Evolutionary conservation across 2,888 invertebrate species (phyloP), one percentile per base, ranked within the genome.

Genomic region (Gari tellinella): DNA sequence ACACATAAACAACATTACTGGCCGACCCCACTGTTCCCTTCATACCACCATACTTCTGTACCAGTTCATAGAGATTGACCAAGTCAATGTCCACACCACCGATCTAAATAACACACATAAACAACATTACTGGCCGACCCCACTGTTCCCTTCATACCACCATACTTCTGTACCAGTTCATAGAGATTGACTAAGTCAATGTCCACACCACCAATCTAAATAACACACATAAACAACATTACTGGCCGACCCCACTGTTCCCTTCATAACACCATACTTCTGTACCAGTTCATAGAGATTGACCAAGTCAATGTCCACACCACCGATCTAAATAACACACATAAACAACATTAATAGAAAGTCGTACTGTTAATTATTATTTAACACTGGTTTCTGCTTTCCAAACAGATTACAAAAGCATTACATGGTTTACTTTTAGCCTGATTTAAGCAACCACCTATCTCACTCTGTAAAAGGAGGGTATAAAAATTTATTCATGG

Each of bases 81-180:
- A 98, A 92, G 90, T 98, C 97, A 0, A 98, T 94, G 93, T 98
- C 98, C 93, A 97, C 95, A 4, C 97, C 97, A 37, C 97, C 97
- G 82, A 97, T 95, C 95, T 74, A 12, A 56, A 41, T 12, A 19
- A 21, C 7, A 53, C 4, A 14, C 40, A 40, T 8, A 40, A 40
- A 40, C 8, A 40, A 40, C n/a, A n/a, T n/a, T n/a, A n/a, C n/a
- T n/a, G n/a, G n/a, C n/a, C n/a, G n/a, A n/a, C n/a, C 97, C 96
- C 10, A 97, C 95, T 0, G 97, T 91, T 86, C 95, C 95, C 87
- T 96, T 96, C 15, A 97, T 93, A 0, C 98, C 98, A 0, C 98
- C 98, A 70, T 95, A 93, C 41, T 94, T 94, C 89, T 97, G 96
- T 0, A 98, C 97, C 0, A 95, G 95, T 86, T 96, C 95, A 90